Evolutionary conservation across 2,797 vertebrate species (phyloP), one percentile per base, ranked within the genome.

Genomic region (Ctenopoma kingsleyae): DNA sequence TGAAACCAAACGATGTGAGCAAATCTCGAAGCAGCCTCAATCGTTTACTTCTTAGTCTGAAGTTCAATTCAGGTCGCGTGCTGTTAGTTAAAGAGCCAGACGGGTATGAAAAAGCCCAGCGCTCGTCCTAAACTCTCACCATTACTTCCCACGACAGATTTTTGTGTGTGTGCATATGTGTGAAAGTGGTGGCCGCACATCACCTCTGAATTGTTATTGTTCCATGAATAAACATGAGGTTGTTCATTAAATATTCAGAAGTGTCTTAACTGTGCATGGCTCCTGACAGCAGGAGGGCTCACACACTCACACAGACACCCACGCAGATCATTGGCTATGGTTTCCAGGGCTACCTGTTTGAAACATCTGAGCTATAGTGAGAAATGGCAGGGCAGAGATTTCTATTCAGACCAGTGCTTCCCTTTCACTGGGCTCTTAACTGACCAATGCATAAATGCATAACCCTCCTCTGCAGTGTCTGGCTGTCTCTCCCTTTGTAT

Each of bases 161-260:
- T 8, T 57, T 7, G 61, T 59, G 36, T 61, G 52, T 40, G 54
- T 19, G 40, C 17, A 10, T 22, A 23, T 55, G 56, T 56, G 49
- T 1, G 5, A 51, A 80, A 69, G 73, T 12, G 55, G 67, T 60
- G 74, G 54, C 67, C 19, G 7, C 73, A 73, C 75, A 80, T 76
- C 79, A 64, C 59, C 77, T 70, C 75, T 11, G 17, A 88, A 90
- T 83, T 71, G 81, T 86, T 89, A 86, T 90, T 91, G 77, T 80
- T 0, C 9, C 65, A 87, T 94, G 88, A 93, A 93, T 92, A 94
- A 92, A 91, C 91, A 94, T 92, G 79, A 91, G 78, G 43, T 67
- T 56, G 61, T 66, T 90, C 83, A 87, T 93, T 93, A 91, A 94
- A 92, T 92, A 94, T 95, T 91, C 90, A 94, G 85, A 84, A 78